Base-by-base conservation (phyloP, 2,888 invertebrate species). In the Brachyptera putata region DNA sequence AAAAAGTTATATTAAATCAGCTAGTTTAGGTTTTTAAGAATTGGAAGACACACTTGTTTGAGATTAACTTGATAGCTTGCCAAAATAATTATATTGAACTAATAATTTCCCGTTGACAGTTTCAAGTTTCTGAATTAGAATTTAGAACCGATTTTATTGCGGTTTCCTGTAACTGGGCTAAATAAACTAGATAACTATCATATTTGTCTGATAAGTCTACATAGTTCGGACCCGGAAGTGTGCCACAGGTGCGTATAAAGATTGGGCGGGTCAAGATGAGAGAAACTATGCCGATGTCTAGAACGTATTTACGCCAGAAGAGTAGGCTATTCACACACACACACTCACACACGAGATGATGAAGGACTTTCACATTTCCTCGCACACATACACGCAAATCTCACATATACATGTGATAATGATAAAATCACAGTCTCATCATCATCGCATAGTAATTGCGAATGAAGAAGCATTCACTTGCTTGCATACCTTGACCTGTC, bases 281-380 rank as follows among this genome's bases (percentile, higher is more conserved):
- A 46, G 46, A 46, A 46, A 46, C 24, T 13, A 30, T 30, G 5
- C 30, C n/a, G n/a, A n/a, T 7, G 30, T 30, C 30, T 7, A 30
- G 11, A 30, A 30, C 30, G 30, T 30, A 5, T 30, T 11, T n/a
- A n/a, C n/a, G n/a, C n/a, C n/a, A n/a, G n/a, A 11, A 30, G 30
- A 30, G 30, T 30, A 11, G 30, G 11, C 5, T 11, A 46, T 24
- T 24, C n/a, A n/a, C n/a, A n/a, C n/a, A n/a, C n/a, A n/a, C n/a
- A n/a, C n/a, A n/a, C n/a, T n/a, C n/a, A n/a, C n/a, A n/a, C n/a
- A n/a, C n/a, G 30, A 30, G 7, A 7, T 7, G 30, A 30, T 30
- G 30, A 30, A 30, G 24, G 24, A 46, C 46, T 46, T 46, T 46
- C 46, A 46, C 46, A 46, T 46, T 46, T 46, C 46, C 5, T 24